Evolutionary conservation across 1,140 invertebrate genomes (phyloP).

Genomic region (Drepana arcuata): DNA sequence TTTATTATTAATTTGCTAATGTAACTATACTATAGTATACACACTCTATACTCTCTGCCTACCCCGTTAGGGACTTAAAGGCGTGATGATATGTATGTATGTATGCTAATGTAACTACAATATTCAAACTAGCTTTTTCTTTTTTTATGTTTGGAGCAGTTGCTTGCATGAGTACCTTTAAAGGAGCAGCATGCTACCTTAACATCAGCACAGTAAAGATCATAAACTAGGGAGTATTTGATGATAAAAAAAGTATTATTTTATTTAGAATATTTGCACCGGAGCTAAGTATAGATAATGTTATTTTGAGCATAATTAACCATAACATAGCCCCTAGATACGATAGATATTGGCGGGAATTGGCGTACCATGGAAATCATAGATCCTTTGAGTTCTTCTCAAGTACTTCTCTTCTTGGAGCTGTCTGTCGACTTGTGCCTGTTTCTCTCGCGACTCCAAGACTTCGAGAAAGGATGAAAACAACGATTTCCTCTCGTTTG

Average conservation of each 20-base stretch:
- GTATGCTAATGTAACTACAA: too few relatives aligned
- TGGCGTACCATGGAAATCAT: constrained; percentile 55
- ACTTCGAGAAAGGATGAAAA: constrained; percentile 58
- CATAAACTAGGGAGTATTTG: too few relatives aligned
- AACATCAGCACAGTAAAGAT: background rate
- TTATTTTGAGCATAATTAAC: constrained; percentile 3
- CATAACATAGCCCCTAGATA: too few relatives aligned
- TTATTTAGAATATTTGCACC: too few relatives aligned
- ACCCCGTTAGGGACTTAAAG: too few relatives aligned
- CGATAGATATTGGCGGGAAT: constrained; percentile 1
- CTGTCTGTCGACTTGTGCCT: constrained; percentile 48
- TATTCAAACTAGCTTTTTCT: too few relatives aligned
- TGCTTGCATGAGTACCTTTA: background rate
- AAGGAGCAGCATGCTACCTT: background rate
- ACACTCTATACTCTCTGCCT: too few relatives aligned
- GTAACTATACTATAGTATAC: too few relatives aligned
- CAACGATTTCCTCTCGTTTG: constrained; percentile 56
- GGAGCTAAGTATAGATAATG: too few relatives aligned
- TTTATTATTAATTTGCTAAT: too few relatives aligned
- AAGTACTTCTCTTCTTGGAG: constrained; percentile 59
- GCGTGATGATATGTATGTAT: too few relatives aligned
- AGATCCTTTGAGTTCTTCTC: constrained; percentile 54
- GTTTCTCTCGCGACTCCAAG: constrained; percentile 46
- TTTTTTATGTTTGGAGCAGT: background rate
- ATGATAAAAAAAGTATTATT: too few relatives aligned